Conservation (phyloP, 2,113 vertebrate genomes). For the Coptodon bakossiorum region DNA sequence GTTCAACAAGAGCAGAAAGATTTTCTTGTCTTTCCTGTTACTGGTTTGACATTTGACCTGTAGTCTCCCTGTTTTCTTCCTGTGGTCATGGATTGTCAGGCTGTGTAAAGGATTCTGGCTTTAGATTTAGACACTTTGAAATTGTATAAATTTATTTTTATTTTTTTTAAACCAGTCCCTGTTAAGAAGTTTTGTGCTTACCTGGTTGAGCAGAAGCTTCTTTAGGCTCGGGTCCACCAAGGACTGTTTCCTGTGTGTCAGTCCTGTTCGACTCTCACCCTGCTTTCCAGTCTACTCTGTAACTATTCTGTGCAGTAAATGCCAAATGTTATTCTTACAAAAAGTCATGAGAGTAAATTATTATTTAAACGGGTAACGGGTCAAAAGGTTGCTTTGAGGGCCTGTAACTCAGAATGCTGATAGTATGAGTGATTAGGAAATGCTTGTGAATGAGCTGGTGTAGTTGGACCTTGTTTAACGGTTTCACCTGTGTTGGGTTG, state of each 20-base stretch:
- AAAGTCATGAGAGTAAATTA: not conserved
- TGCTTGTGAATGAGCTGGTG: not conserved
- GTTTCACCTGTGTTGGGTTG: not conserved
- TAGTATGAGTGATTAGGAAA: not conserved
- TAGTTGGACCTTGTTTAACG: not conserved
- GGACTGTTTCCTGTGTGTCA: not conserved
- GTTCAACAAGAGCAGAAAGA: not conserved
- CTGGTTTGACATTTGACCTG: not conserved
- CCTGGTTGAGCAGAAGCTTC: not conserved
- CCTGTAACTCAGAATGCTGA: not conserved
- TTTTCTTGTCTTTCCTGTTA: not conserved
- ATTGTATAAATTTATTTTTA: not conserved
- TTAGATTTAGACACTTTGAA: not conserved
- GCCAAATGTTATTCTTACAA: not conserved
- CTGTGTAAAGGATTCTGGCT: not conserved
- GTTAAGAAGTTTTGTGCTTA: not conserved
- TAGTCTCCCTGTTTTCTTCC: not conserved
- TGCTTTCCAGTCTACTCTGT: not conserved
- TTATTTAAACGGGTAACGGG: not conserved
- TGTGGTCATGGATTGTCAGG: not conserved
- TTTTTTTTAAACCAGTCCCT: not conserved
- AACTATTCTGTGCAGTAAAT: not conserved
- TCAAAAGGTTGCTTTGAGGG: not conserved
- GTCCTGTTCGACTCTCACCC: not conserved
- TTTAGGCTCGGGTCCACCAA: not conserved